Percentiles rank a stretch among this genome's conserved stretches.
Conservation (phyloP, 1,140 invertebrate genomes). For the Protaetia brevitarsis region DNA sequence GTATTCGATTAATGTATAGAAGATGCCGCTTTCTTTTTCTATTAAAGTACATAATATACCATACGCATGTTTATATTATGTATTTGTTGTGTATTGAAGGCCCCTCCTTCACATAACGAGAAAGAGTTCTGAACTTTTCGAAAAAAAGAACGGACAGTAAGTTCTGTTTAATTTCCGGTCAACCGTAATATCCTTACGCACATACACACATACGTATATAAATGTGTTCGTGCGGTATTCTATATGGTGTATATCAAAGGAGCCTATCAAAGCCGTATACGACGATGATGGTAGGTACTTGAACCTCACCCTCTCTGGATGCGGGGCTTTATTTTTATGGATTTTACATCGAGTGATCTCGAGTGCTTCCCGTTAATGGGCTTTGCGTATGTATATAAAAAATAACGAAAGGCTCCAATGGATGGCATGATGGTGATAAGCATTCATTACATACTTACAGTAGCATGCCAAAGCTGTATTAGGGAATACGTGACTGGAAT, state of each 20-base stretch:
- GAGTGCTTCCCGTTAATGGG: conserved; percentile 1
- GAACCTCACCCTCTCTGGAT: neutral
- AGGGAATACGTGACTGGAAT: no score
- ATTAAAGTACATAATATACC: no score
- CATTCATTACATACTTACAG: neutral
- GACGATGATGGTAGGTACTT: neutral
- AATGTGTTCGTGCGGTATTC: no score
- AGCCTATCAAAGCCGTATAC: neutral
- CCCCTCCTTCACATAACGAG: no score
- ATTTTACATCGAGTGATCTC: neutral
- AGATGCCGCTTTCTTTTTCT: no score
- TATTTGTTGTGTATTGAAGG: no score
- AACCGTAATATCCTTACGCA: no score
- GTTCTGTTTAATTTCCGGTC: conserved; percentile 13
- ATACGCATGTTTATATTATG: no score
- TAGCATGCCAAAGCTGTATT: neutral
- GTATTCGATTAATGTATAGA: no score
- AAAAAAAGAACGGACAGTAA: conserved; percentile 1
- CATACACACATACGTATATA: no score
- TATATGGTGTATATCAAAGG: conserved; percentile 7
- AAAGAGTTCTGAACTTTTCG: conserved; percentile 10
- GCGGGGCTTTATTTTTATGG: neutral
- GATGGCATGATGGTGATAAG: neutral
- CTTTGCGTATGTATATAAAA: no score
- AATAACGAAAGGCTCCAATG: neutral